Percentiles rank a stretch among this genome's conserved stretches.
Conservation (phyloP, 2,113 vertebrate genomes). For the Tenrec ecaudatus region DNA sequence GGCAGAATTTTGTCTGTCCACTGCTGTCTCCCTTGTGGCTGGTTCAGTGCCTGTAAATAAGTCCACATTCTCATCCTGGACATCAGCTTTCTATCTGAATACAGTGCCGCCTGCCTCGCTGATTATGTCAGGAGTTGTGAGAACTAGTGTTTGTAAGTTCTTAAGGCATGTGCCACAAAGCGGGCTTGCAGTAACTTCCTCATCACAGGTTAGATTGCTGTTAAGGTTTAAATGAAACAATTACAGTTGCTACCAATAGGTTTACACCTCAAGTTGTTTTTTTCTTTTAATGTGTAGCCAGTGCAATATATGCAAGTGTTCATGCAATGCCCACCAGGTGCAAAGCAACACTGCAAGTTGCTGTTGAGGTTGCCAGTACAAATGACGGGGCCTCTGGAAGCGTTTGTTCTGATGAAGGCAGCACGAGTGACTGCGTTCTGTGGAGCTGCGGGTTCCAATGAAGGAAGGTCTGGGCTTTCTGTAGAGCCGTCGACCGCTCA, state of each 20-base stretch:
- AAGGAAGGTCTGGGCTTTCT: neutral
- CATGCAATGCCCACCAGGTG: neutral
- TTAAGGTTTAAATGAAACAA: constrained; percentile 8
- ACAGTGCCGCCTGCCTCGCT: neutral
- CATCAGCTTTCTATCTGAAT: neutral
- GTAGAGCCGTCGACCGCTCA: neutral
- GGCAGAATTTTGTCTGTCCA: neutral
- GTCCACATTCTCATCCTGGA: neutral
- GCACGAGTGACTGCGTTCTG: neutral
- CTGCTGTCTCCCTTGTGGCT: neutral
- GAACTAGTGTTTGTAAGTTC: neutral
- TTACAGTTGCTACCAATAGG: neutral
- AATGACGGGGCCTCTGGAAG: neutral
- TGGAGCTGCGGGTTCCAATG: neutral
- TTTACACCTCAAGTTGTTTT: neutral
- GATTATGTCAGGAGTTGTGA: constrained; percentile 26
- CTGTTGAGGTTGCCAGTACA: neutral
- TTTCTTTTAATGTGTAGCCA: neutral
- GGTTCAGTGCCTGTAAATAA: neutral
- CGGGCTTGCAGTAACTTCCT: constrained; percentile 23
- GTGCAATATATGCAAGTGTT: neutral
- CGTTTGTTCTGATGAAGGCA: neutral
- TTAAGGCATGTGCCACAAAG: neutral
- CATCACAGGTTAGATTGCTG: neutral
- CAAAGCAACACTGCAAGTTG: neutral